Evolutionary conservation across 2,797 vertebrate species (phyloP).

Genomic region (Falco peregrinus): DNA sequence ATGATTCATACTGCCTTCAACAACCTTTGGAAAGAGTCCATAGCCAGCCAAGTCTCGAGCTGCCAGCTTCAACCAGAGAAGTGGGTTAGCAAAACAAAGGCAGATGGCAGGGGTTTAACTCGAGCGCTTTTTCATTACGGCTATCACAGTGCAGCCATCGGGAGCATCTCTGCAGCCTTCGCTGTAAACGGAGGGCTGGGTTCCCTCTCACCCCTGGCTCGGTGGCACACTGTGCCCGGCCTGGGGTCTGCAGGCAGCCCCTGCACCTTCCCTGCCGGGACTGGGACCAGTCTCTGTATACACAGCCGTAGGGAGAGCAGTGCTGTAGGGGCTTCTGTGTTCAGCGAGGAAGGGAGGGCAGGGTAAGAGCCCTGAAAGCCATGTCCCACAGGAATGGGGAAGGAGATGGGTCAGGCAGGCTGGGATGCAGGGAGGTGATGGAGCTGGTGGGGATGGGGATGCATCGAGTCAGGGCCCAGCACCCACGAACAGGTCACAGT

Average conservation of each 20-base stretch:
- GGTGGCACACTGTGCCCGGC: fast-evolving
- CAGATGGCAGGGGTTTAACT: conserved; percentile 67
- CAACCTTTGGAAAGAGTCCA: conserved; percentile 31
- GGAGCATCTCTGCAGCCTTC: conserved; percentile 8
- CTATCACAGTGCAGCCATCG: background rate
- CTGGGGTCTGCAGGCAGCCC: background rate
- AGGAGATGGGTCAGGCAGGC: background rate
- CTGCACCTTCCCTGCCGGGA: background rate
- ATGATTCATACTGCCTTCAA: background rate
- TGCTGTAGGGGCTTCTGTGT: background rate
- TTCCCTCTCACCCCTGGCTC: fast-evolving
- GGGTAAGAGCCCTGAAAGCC: background rate
- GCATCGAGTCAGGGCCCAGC: background rate
- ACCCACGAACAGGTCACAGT: fast-evolving
- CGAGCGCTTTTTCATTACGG: background rate
- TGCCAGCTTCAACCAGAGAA: conserved; percentile 63
- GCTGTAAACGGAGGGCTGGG: background rate
- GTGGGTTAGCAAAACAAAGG: conserved; percentile 69
- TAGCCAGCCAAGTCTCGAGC: conserved; percentile 22
- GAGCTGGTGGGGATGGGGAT: background rate
- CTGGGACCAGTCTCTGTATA: background rate
- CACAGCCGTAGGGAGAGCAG: background rate
- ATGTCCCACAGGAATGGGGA: fast-evolving
- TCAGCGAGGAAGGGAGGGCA: background rate
- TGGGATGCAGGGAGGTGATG: background rate